phyloP scores from a whole-genome alignment of 2,797 vertebrate genomes.

The Astyanax mexicanus region DNA sequence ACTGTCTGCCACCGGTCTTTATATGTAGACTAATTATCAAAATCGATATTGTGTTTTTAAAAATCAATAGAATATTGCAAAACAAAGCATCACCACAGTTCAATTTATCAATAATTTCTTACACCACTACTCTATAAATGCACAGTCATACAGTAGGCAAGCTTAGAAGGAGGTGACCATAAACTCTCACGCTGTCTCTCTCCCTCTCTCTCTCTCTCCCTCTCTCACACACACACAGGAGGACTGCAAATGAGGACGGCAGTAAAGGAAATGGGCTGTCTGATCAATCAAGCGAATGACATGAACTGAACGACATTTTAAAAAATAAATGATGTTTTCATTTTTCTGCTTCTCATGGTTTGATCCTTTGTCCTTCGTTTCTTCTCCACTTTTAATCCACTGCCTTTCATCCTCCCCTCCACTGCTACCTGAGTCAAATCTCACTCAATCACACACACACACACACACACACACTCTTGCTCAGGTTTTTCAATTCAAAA shows the following conservation, averaged over 20 bases:
- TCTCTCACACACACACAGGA: too few relatives aligned
- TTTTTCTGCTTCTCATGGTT: not conserved
- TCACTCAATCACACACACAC: not conserved
- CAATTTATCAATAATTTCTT: too few relatives aligned
- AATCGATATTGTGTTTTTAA: too few relatives aligned
- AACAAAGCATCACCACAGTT: too few relatives aligned
- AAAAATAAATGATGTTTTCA: not conserved
- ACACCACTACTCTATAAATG: too few relatives aligned
- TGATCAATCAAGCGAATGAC: not conserved
- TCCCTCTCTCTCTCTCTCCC: too few relatives aligned
- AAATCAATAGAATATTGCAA: too few relatives aligned
- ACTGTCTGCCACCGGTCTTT: too few relatives aligned
- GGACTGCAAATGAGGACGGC: not conserved
- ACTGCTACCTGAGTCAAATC: not conserved
- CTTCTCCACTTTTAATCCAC: not conserved
- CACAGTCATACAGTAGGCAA: too few relatives aligned
- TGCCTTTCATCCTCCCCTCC: not conserved
- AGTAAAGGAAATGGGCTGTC: not conserved
- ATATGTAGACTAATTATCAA: too few relatives aligned
- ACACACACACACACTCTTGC: not conserved
- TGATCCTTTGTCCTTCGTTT: not conserved
- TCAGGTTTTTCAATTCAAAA: not conserved
- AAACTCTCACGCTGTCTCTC: too few relatives aligned
- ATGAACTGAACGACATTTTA: not conserved
- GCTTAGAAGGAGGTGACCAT: too few relatives aligned